Base-by-base conservation (phyloP, 2,888 invertebrate genomes). In the Acanthosepion pharaonis region DNA sequence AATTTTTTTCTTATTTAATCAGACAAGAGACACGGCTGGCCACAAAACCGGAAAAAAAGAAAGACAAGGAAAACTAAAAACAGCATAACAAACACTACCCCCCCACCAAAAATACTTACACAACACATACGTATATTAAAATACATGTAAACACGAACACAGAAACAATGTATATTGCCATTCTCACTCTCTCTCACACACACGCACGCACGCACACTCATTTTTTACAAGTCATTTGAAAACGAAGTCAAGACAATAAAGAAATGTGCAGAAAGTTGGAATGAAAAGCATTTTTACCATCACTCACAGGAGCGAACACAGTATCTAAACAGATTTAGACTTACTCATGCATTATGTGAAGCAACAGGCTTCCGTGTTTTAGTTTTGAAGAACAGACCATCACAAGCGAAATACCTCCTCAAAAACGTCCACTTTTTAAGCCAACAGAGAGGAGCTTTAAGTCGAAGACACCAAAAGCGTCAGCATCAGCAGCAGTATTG, bases 341-440 rank as follows among this genome's bases (percentile, higher is more conserved):
- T 78, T 78, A 78, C 78, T n/a, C 78, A n/a, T 28, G 78, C 78
- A 78, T 78, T n/a, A 3, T 78, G n/a, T n/a, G 78, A 78, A 78
- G 78, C 78, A 78, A 78, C 78, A 78, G 78, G 78, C 78, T 78
- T 78, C 78, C 78, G 15, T 78, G 78, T 78, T 78, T 78, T 78
- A n/a, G 78, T 78, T 78, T 78, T 78, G 78, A 78, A 28, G 78
- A 78, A 78, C 78, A 78, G 78, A 78, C 78, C 78, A 78, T 78
- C 78, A 78, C 78, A 78, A 78, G 78, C 78, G 78, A 78, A n/a
- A 78, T 78, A n/a, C 78, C 78, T 78, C n/a, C 78, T 78, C 28
- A n/a, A n/a, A n/a, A 28, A 78, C 28, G 78, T 78, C n/a, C 78
- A 78, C 78, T 78, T 78, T 78, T 78, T 11, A 28, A 78, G 28